phyloP scores from a whole-genome alignment of 2,113 vertebrate genomes.

The Vireo altiloquus region DNA sequence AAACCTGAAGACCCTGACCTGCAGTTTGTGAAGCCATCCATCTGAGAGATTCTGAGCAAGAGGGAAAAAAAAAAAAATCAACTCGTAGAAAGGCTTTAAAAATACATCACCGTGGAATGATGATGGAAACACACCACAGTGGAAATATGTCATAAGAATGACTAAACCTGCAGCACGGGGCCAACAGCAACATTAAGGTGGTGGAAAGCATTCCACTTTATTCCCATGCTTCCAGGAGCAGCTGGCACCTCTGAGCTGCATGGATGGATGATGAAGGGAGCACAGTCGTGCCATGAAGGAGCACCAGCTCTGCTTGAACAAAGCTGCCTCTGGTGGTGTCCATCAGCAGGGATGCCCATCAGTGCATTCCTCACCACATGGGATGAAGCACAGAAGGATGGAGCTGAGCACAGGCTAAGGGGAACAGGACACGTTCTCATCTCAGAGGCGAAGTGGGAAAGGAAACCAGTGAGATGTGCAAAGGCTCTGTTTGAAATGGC shows the following conservation, averaged over 20 bases:
- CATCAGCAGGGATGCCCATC: neutral
- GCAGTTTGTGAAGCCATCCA: neutral
- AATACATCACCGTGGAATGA: slow-evolving; percentile 29
- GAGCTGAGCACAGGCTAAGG: neutral
- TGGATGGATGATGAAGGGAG: neutral
- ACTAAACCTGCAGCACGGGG: slow-evolving; percentile 41
- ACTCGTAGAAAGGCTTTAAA: slow-evolving; percentile 7
- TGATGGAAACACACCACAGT: slow-evolving; percentile 44
- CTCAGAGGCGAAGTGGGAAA: neutral
- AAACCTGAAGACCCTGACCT: neutral
- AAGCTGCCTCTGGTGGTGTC: neutral
- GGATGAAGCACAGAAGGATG: neutral
- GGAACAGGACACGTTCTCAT: neutral
- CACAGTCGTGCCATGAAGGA: neutral
- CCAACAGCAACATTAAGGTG: slow-evolving; percentile 61
- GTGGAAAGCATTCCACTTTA: slow-evolving; percentile 27
- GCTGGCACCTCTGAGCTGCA: neutral
- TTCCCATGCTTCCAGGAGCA: slow-evolving; percentile 45
- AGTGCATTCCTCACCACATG: neutral
- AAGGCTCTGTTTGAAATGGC: neutral
- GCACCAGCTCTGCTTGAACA: neutral
- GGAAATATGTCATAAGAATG: slow-evolving; percentile 58
- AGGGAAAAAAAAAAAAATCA: neutral
- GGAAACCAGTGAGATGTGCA: neutral
- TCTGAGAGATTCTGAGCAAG: neutral